phyloP scores from a whole-genome alignment of 2,797 vertebrate species.

The Odontamblyopus rebecca region DNA sequence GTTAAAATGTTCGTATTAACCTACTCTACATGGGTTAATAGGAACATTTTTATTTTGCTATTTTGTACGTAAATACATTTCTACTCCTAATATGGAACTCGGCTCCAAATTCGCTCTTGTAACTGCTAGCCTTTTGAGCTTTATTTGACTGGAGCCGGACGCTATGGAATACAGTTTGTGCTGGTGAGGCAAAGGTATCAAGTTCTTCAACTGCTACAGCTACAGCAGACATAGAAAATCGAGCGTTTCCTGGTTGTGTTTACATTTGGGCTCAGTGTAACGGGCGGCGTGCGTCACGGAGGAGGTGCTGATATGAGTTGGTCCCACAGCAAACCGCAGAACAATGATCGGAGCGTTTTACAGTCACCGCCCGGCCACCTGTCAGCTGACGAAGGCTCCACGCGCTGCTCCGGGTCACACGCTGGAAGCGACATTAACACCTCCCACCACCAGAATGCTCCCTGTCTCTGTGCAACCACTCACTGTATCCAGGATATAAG shows the following conservation, averaged over 20 bases:
- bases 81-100: no score
- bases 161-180: no score
- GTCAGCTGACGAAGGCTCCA: constrained; percentile 38
- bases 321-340: constrained; percentile 23
- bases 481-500: neutral
- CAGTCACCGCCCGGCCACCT: constrained; percentile 44
- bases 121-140: no score
- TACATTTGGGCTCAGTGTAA: neutral
- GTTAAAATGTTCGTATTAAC: no score
- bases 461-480: neutral
- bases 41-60: no score
- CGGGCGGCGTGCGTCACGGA: neutral
- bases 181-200: no score
- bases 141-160: no score
- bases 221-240: neutral
- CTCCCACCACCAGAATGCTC: constrained; percentile 42
- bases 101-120: no score
- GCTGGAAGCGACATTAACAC: constrained; percentile 49
- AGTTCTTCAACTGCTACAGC: no score
- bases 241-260: neutral
- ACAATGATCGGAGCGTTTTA: constrained; percentile 36
- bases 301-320: constrained; percentile 19
- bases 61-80: no score
- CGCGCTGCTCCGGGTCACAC: constrained; percentile 37
- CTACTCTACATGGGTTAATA: no score